phyloP scores from a whole-genome alignment of 1,140 invertebrate genomes.

The Aphelinus certus region DNA sequence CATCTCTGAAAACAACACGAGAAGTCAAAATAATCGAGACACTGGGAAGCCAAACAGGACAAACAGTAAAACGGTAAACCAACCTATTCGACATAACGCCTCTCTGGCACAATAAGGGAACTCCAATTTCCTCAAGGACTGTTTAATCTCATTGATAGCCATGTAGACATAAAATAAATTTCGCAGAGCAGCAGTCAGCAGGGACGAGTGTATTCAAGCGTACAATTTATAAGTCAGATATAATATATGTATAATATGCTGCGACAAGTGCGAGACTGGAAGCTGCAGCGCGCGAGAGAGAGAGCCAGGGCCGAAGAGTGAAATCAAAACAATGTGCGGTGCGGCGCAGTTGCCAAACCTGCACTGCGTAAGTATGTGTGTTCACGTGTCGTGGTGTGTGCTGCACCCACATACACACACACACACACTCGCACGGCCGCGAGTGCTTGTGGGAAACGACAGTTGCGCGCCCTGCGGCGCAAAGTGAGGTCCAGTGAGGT shows the following conservation, averaged over 20 bases:
- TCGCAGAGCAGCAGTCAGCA: too few relatives aligned
- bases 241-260: too few relatives aligned
- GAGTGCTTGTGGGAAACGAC: neutral
- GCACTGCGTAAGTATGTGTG: too few relatives aligned
- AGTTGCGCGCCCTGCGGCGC: neutral
- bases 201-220: too few relatives aligned
- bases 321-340: too few relatives aligned
- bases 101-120: constrained; percentile 74
- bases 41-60: neutral
- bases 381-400: too few relatives aligned
- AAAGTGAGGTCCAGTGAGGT: neutral
- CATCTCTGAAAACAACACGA: constrained; percentile 56
- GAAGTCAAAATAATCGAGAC: constrained; percentile 5
- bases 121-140: constrained; percentile 69
- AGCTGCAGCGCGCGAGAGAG: neutral
- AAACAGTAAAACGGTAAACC: constrained; percentile 38
- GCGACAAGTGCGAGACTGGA: constrained; percentile 1
- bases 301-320: too few relatives aligned
- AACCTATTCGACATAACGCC: constrained; percentile 72
- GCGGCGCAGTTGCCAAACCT: too few relatives aligned
- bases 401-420: neutral
- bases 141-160: constrained; percentile 60
- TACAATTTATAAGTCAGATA: too few relatives aligned
- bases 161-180: constrained; percentile 33
- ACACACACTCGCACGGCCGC: neutral